Evolutionary conservation across 2,113 vertebrate genomes (phyloP).

Genomic region (Cisticola juncidis): DNA sequence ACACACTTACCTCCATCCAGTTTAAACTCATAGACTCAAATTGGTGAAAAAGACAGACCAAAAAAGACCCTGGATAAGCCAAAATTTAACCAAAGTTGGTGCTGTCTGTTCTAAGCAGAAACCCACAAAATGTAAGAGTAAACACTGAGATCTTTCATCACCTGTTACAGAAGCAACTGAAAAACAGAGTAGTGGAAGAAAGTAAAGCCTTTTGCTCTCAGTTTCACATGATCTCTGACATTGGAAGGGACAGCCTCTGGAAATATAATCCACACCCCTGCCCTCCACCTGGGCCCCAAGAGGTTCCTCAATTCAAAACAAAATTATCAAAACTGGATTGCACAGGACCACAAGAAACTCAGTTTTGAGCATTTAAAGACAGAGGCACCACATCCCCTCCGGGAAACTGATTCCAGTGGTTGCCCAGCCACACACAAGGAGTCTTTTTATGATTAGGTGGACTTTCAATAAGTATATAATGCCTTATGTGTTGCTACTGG

Average conservation of each 20-base stretch:
- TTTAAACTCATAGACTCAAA: neutral
- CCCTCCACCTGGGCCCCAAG: neutral
- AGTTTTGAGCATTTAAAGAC: neutral
- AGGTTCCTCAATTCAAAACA: neutral
- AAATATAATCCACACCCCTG: neutral
- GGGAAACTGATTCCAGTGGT: neutral
- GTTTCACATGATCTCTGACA: neutral
- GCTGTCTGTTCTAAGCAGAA: neutral
- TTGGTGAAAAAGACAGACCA: neutral
- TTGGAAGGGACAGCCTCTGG: neutral
- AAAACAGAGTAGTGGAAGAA: neutral
- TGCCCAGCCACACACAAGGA: neutral
- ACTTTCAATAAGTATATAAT: neutral
- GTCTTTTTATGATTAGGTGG: neutral
- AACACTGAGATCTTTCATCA: neutral
- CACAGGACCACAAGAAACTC: rapidly evolving
- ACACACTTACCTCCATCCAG: neutral
- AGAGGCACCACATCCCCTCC: neutral
- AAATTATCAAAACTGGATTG: neutral
- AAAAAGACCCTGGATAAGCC: neutral
- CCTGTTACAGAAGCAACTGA: neutral
- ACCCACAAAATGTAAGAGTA: neutral
- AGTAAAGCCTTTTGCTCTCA: neutral
- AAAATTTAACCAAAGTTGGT: neutral
- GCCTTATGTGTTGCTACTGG: neutral